phyloP scores from a whole-genome alignment of 2,113 vertebrate species.

The Leptosomus discolor region DNA sequence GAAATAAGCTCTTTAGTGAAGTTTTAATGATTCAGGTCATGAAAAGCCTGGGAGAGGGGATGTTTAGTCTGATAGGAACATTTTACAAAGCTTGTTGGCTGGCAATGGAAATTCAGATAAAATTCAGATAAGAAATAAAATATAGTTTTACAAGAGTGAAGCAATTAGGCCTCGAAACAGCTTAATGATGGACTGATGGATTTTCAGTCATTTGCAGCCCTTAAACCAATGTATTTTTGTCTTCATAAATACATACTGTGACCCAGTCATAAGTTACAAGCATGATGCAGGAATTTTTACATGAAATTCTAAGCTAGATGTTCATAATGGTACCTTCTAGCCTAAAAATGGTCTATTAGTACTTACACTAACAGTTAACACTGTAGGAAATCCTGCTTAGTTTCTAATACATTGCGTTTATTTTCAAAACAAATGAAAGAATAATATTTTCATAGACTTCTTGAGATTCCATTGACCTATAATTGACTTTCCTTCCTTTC shows the following conservation, averaged over 20 bases:
- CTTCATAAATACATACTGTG: neutral
- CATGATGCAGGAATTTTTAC: neutral
- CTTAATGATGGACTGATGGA: neutral
- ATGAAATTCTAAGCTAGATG: neutral
- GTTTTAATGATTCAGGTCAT: neutral
- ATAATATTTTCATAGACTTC: neutral
- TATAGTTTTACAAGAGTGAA: neutral
- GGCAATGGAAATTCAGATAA: neutral
- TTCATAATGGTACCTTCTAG: neutral
- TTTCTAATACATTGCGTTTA: neutral
- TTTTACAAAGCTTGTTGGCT: neutral
- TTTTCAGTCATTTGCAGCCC: neutral
- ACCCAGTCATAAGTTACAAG: neutral
- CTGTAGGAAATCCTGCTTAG: neutral
- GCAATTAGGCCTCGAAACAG: neutral
- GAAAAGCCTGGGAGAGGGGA: neutral
- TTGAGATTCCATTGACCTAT: neutral
- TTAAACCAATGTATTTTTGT: neutral
- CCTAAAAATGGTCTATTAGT: neutral
- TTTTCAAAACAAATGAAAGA: constrained; percentile 38
- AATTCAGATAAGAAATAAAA: neutral
- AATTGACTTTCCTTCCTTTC: neutral
- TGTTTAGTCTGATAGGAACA: neutral
- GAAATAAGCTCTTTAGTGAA: neutral
- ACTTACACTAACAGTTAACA: neutral